Conservation (phyloP, 1,140 invertebrate species). For the Drosophila melanogaster region Release_6_plus_ISO1_MT NT_037436.4:3793001-3793500, state of each 20-base stretch:
- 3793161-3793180: constrained; percentile 13
- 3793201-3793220: constrained; percentile 31
- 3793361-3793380: constrained; percentile 1
- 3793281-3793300: constrained; percentile 36
- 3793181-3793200: constrained; percentile 13
- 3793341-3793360: constrained; percentile 23
- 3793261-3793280: constrained; percentile 73
- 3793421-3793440: constrained; percentile 41
- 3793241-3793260: constrained; percentile 8
- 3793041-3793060: constrained; percentile 35
- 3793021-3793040: constrained; percentile 48
- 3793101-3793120: background rate
- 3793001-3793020: constrained; percentile 52
- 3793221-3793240: background rate
- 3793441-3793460: constrained; percentile 8
- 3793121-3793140: constrained; percentile 12
- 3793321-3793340: constrained; percentile 20
- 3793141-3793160: constrained; percentile 39
- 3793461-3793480: constrained; percentile 17
- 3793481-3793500: constrained; percentile 77
- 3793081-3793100: constrained; percentile 8
- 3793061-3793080: constrained; percentile 40
- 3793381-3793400: constrained; percentile 17
- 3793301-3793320: constrained; percentile 30
- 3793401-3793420: constrained; percentile 43